Conservation (phyloP, 1,140 invertebrate species). For the Drosophila yakuba region DNA sequence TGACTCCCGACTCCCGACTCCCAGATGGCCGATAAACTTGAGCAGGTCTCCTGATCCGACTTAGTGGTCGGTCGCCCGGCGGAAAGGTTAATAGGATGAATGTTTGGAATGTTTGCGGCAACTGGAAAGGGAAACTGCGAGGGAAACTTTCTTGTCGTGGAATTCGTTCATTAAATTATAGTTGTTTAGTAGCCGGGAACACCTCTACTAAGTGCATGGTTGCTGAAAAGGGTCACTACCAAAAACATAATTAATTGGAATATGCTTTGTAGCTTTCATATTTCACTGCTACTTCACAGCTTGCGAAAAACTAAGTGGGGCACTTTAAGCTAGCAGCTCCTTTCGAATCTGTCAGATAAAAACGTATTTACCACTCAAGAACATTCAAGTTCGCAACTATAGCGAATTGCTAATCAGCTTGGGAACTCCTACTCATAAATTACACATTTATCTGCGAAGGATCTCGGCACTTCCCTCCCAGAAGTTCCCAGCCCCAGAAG, state of each 20-base stretch:
- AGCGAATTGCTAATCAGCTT: slow-evolving; percentile 12
- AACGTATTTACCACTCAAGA: background rate
- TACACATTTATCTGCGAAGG: background rate
- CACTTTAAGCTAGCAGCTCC: background rate
- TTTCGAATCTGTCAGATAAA: background rate
- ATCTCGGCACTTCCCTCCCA: slow-evolving; percentile 24
- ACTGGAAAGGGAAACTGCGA: background rate
- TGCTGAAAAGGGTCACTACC: no score
- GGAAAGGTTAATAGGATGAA: slow-evolving; percentile 42
- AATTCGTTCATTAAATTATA: background rate
- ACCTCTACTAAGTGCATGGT: no score
- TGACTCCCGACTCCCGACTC: background rate
- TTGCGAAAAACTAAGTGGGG: no score
- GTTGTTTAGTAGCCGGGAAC: background rate
- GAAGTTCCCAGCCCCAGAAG: slow-evolving; percentile 22
- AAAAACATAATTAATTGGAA: no score
- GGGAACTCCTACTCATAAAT: slow-evolving; percentile 10
- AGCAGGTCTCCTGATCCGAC: slow-evolving; percentile 34
- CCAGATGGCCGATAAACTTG: slow-evolving; percentile 23
- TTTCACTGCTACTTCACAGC: no score
- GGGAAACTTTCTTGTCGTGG: background rate
- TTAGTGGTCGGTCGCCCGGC: slow-evolving; percentile 26
- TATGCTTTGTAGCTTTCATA: no score
- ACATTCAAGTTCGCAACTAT: background rate
- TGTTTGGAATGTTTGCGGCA: slow-evolving; percentile 15